Evolutionary conservation across 37 sponge, comb jelly and placozoan genomes (phyloP).

Genomic region (Halisarca cf. caerulea): DNA sequence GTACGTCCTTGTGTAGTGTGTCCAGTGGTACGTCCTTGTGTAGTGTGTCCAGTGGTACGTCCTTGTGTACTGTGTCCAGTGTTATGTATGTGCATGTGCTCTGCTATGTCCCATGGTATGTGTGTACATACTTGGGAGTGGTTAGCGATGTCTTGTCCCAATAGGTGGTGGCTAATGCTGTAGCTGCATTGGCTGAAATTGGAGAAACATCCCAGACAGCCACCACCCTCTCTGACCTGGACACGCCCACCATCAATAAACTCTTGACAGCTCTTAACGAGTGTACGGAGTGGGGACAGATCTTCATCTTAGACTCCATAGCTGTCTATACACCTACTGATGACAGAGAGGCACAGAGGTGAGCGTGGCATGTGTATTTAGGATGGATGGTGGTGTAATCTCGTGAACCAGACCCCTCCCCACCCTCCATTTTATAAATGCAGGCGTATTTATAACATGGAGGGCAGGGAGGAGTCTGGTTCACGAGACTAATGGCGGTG

Average conservation of each 20-base stretch:
- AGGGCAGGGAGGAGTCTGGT: too few relatives aligned
- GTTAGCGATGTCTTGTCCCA: background rate
- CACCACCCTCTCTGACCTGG: constrained; percentile 79
- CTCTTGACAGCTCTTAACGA: constrained; percentile 98
- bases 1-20: too few relatives aligned
- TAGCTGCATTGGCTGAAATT: constrained; percentile 95
- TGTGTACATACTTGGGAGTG: background rate
- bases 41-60: too few relatives aligned
- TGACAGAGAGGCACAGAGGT: constrained; percentile 92
- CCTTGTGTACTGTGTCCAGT: too few relatives aligned
- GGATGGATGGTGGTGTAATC: too few relatives aligned
- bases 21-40: too few relatives aligned
- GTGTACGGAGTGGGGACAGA: constrained; percentile 99
- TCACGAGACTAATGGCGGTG: too few relatives aligned
- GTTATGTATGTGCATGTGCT: constrained; percentile 1
- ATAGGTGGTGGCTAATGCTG: constrained; percentile 96
- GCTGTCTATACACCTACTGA: constrained; percentile 75
- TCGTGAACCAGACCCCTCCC: too few relatives aligned
- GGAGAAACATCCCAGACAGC: constrained; percentile 85
- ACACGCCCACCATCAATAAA: constrained; percentile 93
- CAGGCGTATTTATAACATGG: constrained; percentile 11
- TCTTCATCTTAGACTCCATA: constrained; percentile 96
- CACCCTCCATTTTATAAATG: too few relatives aligned
- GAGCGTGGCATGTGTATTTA: background rate
- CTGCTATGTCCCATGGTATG: too few relatives aligned